Evolutionary conservation across 2,113 vertebrate species (phyloP), one percentile per base, ranked within the genome.

Genomic region (Brachyhypopomus gauderio): DNA sequence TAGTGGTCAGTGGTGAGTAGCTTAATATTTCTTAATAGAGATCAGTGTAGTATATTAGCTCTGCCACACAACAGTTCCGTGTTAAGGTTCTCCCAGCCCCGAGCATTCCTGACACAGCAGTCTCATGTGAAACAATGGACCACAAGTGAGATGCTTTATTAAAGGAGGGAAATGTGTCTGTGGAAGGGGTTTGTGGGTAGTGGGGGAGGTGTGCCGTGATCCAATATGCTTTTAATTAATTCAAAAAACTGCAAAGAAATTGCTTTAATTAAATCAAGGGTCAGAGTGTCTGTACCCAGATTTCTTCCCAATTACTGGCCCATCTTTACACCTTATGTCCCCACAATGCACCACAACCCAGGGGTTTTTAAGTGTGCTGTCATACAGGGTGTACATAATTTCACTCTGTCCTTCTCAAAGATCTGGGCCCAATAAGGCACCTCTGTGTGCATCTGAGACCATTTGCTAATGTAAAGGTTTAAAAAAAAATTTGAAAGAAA

Each of bases 141-240:
- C 25, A 70, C 74, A 62, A 76, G 64, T 69, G 25, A 19, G 64
- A 55, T 38, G 52, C 60, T 74, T 85, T 85, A 60, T 85, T 81
- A 80, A 82, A 84, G 25, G 70, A 63, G 73, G 63, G 80, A 78
- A 73, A 81, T 60, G 56, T 67, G 70, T 84, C 41, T 69, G 55
- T 38, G 64, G 38, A 56, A 9, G 63, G 38, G 73, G 23, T 5
- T 27, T 55, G 20, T 25, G 72, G 22, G 59, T 8, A 19, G 22
- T 23, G 60, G 27, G 74, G 66, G 70, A 55, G 59, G 66, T 41
- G 20, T n/a, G 20, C 20, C 34, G 1, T 52, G 81, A 87, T 85
- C 84, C 87, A 85, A 89, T 83, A 76, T 85, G 80, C 82, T 81
- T 90, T 87, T 89, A 90, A 90, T 91, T 90, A 85, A 89, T 87